A percentile compares a stretch with the other conserved stretches of the same genome.
These are phyloP conservation scores for Enteromius mattozi DNA, from an alignment of 2,797 vertebrate genomes.

Conservation along the genomic window DNA sequence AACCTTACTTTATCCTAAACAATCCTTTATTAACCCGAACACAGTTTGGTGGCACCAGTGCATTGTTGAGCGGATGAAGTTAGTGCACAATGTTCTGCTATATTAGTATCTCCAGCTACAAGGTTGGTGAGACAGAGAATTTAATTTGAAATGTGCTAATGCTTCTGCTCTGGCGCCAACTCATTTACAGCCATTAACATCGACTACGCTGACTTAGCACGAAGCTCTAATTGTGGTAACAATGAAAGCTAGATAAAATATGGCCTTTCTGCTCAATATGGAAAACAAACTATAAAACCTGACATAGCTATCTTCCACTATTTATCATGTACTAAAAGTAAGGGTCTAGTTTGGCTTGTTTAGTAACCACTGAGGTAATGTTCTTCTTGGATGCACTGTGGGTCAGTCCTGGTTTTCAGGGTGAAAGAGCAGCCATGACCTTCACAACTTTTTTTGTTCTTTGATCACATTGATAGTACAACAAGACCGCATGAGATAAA, in stretches of 20 bases:
- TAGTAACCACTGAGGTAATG: neutral
- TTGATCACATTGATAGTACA: constrained; percentile 36
- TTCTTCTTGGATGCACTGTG: constrained; percentile 16
- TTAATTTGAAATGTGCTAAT: constrained; percentile 37
- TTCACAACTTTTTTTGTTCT: constrained; percentile 27
- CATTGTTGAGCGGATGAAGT: neutral
- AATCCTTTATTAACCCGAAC: constrained; percentile 9
- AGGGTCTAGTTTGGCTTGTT: neutral
- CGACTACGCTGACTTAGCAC: constrained; percentile 13
- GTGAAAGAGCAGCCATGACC: constrained; percentile 31
- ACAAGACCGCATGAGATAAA: constrained; percentile 39
- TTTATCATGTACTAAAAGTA: constrained; percentile 3
- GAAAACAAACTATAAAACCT: neutral
- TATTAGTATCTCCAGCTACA: constrained; percentile 24
- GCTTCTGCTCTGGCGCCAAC: constrained; percentile 62
- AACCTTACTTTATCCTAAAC: constrained; percentile 19
- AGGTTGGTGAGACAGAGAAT: constrained; percentile 18
- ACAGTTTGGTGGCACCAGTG: constrained; percentile 19
- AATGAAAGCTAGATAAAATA: constrained; percentile 25
- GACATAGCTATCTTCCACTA: neutral
- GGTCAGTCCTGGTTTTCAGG: constrained; percentile 40
- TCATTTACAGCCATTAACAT: constrained; percentile 45
- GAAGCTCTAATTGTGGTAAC: constrained; percentile 13
- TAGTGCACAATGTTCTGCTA: neutral
- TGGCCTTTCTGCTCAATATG: neutral